phyloP scores from a whole-genome alignment of 2,113 vertebrate genomes.

The Seriola dumerili region DNA sequence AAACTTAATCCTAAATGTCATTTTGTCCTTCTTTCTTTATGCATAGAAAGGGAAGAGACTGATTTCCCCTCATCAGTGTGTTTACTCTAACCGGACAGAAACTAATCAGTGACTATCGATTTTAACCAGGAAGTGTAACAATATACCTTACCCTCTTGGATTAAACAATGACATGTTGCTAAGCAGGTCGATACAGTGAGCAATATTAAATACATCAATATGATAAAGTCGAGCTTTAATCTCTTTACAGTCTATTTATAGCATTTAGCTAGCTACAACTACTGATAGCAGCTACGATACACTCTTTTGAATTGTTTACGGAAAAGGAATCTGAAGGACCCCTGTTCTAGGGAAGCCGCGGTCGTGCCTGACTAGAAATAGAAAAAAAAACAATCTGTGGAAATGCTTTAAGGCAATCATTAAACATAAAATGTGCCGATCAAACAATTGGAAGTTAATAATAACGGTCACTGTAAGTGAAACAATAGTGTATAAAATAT shows the following conservation, averaged over 20 bases:
- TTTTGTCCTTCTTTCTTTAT: neutral
- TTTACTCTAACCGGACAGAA: neutral
- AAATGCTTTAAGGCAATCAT: accelerated
- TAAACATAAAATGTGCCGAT: accelerated
- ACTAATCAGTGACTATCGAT: neutral
- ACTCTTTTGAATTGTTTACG: conserved; percentile 60
- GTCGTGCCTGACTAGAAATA: conserved; percentile 46
- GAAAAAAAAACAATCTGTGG: accelerated
- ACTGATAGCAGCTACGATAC: neutral
- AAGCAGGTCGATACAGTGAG: conserved; percentile 40
- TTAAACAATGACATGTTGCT: conserved; percentile 42
- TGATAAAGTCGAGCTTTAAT: neutral
- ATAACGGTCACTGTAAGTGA: accelerated
- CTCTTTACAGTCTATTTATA: neutral
- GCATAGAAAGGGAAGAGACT: neutral
- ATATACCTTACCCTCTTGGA: conserved; percentile 45
- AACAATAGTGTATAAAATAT: neutral
- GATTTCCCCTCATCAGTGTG: neutral
- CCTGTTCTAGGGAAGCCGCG: neutral
- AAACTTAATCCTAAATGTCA: neutral
- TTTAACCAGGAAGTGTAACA: neutral
- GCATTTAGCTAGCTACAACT: neutral
- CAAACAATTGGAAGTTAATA: accelerated
- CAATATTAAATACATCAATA: conserved; percentile 57
- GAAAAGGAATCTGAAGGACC: conserved; percentile 59